A percentile compares a stretch with the other conserved stretches of the same genome.
These are phyloP conservation scores for Chromis chromis DNA, from an alignment of 2,797 vertebrate genomes.

Conservation along the genomic window DNA sequence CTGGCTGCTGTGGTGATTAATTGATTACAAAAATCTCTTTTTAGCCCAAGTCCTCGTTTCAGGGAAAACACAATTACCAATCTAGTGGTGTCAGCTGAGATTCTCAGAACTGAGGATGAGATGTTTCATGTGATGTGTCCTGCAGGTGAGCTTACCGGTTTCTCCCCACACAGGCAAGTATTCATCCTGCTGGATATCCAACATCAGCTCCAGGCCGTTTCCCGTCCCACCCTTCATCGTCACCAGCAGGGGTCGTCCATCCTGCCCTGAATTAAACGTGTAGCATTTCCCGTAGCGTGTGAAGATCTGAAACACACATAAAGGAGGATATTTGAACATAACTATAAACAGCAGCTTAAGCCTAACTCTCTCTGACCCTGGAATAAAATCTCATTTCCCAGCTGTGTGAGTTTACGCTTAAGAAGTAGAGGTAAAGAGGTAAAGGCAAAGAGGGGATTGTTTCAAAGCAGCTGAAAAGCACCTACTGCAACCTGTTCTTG, in stretches of 20 bases:
- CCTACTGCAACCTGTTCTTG: constrained; percentile 22
- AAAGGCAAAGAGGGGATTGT: constrained; percentile 16
- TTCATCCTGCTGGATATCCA: constrained; percentile 98
- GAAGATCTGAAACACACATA: constrained; percentile 88
- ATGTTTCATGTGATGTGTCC: constrained; percentile 17
- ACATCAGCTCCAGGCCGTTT: constrained; percentile 98
- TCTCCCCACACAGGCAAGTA: constrained; percentile 98
- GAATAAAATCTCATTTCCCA: constrained; percentile 7
- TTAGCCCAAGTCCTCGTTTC: constrained; percentile 1
- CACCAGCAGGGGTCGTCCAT: constrained; percentile 89
- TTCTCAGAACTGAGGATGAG: constrained; percentile 14
- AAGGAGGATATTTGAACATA: background rate
- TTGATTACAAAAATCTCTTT: constrained; percentile 21
- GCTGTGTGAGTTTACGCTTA: constrained; percentile 1
- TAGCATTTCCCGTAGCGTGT: constrained; percentile 99
- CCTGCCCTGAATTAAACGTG: constrained; percentile 96
- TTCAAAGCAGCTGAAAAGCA: constrained; percentile 33
- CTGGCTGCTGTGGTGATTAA: constrained; percentile 19
- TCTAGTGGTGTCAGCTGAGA: constrained; percentile 18
- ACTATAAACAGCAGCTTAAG: background rate
- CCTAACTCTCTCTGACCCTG: background rate
- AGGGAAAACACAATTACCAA: constrained; percentile 26
- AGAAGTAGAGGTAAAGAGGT: no score
- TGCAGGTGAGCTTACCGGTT: constrained; percentile 72
- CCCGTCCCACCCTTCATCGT: constrained; percentile 97